phyloP scores from a whole-genome alignment of 2,888 invertebrate species.

The Nemurella pictetii region DNA sequence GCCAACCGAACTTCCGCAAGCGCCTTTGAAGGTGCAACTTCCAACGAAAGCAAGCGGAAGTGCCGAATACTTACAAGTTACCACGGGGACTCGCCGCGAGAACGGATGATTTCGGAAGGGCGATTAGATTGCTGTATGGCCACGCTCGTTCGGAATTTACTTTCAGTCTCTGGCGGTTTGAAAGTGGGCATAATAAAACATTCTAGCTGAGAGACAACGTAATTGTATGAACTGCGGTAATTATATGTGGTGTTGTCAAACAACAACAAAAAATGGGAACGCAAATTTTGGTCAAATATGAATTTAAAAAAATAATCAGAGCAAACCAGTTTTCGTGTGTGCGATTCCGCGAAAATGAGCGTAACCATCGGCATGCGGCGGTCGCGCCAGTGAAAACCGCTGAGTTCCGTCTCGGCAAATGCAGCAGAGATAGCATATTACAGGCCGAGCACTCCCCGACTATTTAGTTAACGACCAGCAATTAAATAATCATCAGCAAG shows the following conservation, averaged over 20 bases:
- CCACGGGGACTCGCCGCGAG: too few relatives aligned
- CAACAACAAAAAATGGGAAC: not conserved
- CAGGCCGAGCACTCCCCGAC: not conserved
- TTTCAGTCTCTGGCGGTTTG: not conserved
- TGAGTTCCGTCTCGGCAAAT: not conserved
- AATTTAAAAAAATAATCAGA: not conserved
- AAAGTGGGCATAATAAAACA: not conserved
- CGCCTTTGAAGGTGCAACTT: not conserved
- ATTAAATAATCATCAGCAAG: not conserved
- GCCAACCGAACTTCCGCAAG: not conserved
- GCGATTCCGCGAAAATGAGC: not conserved
- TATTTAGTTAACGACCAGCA: not conserved
- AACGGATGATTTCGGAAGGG: not conserved
- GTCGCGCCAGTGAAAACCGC: not conserved
- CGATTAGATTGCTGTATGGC: not conserved
- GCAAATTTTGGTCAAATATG: not conserved
- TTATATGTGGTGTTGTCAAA: not conserved
- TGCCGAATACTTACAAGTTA: too few relatives aligned
- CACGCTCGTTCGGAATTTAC: not conserved
- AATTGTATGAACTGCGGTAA: not conserved
- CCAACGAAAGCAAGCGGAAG: not conserved
- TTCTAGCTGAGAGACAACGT: not conserved
- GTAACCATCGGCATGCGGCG: not conserved
- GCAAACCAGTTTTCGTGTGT: not conserved
- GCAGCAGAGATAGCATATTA: not conserved